Base-by-base conservation (phyloP, 2,888 invertebrate species). In the Drosophila setosimentum region DNA sequence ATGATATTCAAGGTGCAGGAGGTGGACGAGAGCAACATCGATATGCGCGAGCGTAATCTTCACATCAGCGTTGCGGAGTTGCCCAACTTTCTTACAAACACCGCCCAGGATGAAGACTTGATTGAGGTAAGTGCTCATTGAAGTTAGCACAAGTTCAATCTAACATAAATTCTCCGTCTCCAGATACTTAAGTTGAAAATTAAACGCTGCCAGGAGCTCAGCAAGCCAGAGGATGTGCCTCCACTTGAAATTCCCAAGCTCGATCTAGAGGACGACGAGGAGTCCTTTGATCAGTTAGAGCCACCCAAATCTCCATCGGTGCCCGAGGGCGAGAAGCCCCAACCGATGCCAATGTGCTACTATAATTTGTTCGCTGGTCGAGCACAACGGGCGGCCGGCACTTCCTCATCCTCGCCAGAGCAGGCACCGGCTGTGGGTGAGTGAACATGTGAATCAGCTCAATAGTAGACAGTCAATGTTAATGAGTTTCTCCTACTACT, bases 1-100 rank as follows among this genome's bases (percentile, higher is more conserved):
- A 92, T 93, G 91, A 92, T 93, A 62, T 92, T 92, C 68, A 93
- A 93, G 67, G 75, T 93, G 33, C 93, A 93, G 73, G 93, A 93
- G 68, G 92, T 93, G 21, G 93, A 93, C 68, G 93, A 93, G 69
- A 90, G 84, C 42, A 89, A 91, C 62, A 92, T 93, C 0, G 88
- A 89, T 10, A 80, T 93, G 59, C 73, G 75, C 27, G 83, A 87
- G 2, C 89, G 88, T 1, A 82, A 86, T 3, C 74, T 91, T 3
- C 75, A 76, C 10, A 90, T 93, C 18, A 86, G 77, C 27, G 91
- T 92, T 0, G 77, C 80, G 1, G 85, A 89, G 35, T 60, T 93
- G 37, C 91, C 92, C 2, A 88, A 92, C 32, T 93, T 85, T 70
- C 76, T 93, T n/a, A 79, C 83, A 1, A 76, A 91, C 7, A 88